Base-by-base conservation (phyloP, 1,140 invertebrate genomes). In the Ladona fulva region DNA sequence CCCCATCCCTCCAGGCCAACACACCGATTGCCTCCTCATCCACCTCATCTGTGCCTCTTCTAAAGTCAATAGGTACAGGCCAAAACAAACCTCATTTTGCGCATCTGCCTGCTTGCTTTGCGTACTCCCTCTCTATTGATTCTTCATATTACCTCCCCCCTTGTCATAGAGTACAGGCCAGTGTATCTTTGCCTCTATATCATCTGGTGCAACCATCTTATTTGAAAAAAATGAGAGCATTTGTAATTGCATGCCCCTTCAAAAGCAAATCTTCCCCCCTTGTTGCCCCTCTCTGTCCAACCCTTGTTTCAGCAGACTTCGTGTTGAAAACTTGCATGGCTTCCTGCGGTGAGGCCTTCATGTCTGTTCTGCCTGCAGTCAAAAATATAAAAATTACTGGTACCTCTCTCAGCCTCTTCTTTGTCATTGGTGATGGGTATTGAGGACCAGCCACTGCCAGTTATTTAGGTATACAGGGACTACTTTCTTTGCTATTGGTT, bases 1-100 rank as follows among this genome's bases (percentile, higher is more conserved):
- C 16, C 16, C n/a, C 14, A 66, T 22, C 52, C 52, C 14, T 66
- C 52, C 52, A 66, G 16, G 16, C 52, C 52, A 66, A 66, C 52
- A 19, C 52, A 66, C 52, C 52, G 52, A 66, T 66, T 66, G 52
- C 52, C 52, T 66, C 52, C 52, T 66, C 52, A 66, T 66, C 52
- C 12, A 66, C 52, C 52, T 66, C 52, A 22, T 66, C 52, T 22
- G 52, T 66, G 16, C 52, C 29, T 37, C 29, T 37, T 37, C 29
- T 37, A 37, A 37, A 37, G 29, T 37, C 5, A 66, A 66, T 66
- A 66, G 52, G 52, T 66, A 66, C 52, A 66, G 52, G 52, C 52
- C 52, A 66, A 66, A 66, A 66, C 52, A 66, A 66, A 66, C 52
- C 52, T 66, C 52, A 66, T 66, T 66, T 19, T 66, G 14, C 52